phyloP scores from a whole-genome alignment of 2,797 vertebrate species.

The Cichlasoma orientale region DNA sequence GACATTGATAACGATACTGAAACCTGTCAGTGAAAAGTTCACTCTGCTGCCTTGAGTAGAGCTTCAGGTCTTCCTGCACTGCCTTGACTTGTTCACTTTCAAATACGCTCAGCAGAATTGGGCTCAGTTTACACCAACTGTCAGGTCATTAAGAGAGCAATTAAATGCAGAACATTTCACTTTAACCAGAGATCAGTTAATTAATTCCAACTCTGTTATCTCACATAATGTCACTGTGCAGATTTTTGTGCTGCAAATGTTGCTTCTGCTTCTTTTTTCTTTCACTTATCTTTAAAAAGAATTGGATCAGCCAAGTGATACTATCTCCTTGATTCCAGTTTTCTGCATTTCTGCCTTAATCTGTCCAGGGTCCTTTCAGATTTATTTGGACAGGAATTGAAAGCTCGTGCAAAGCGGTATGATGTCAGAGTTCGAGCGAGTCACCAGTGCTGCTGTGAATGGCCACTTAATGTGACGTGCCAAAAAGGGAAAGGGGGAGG shows the following conservation, averaged over 20 bases:
- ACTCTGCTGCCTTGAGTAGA: constrained; percentile 9
- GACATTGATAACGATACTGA: constrained; percentile 8
- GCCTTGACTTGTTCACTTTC: constrained; percentile 28
- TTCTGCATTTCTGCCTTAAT: background rate
- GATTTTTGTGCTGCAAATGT: background rate
- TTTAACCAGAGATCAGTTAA: background rate
- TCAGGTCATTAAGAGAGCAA: constrained; percentile 13
- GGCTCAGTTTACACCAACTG: constrained; percentile 5
- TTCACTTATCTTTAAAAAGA: background rate
- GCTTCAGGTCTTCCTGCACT: constrained; percentile 16
- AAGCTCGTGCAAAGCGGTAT: constrained; percentile 50
- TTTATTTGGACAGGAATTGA: constrained; percentile 48
- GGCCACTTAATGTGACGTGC: constrained; percentile 64
- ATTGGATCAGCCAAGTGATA: background rate
- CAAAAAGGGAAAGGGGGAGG: constrained; percentile 25
- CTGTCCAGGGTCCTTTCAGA: constrained; percentile 20
- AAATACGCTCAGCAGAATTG: constrained; percentile 16
- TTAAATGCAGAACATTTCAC: constrained; percentile 35
- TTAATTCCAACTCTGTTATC: background rate
- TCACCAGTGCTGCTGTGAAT: constrained; percentile 43
- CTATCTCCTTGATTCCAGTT: constrained; percentile 4
- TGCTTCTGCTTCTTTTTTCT: background rate
- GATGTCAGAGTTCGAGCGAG: constrained; percentile 58
- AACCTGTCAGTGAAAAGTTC: constrained; percentile 21
- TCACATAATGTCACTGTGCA: background rate